A percentile compares a stretch with the other conserved stretches of the same genome.
Conservation (phyloP, 1,140 invertebrate species). For the Brachionus paranguensis region DNA sequence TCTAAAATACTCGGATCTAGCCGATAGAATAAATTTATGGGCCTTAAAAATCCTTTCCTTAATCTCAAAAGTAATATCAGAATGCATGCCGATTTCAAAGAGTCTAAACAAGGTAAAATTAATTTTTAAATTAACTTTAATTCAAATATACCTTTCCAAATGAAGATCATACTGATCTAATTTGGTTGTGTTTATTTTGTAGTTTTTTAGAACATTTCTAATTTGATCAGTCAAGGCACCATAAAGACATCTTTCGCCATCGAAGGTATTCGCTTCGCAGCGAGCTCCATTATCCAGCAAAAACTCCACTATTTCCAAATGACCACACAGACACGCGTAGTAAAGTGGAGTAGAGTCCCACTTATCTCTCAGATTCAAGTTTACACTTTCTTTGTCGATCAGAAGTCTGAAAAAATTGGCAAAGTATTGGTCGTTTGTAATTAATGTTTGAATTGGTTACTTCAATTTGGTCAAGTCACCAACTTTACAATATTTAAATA, state of each 20-base stretch:
- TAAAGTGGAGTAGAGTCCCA: constrained; percentile 62
- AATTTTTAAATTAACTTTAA: not conserved
- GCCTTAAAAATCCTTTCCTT: constrained; percentile 42
- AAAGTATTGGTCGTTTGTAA: not conserved
- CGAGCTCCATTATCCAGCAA: constrained; percentile 58
- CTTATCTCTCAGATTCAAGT: constrained; percentile 58
- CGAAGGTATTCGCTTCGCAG: constrained; percentile 62
- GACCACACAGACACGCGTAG: constrained; percentile 61
- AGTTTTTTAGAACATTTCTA: constrained; percentile 56
- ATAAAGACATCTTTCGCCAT: constrained; percentile 61
- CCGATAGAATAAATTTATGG: constrained; percentile 57
- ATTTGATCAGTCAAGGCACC: constrained; percentile 60
- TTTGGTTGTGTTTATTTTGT: constrained; percentile 55
- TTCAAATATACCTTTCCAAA: constrained; percentile 48
- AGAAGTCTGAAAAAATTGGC: constrained; percentile 48
- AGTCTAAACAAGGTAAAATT: not conserved
- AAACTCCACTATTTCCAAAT: constrained; percentile 58
- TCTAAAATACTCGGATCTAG: constrained; percentile 55
- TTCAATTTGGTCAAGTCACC: constrained; percentile 53
- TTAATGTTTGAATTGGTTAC: constrained; percentile 44
- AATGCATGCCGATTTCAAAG: not conserved
- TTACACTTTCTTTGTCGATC: constrained; percentile 59
- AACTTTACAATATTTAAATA: constrained; percentile 53
- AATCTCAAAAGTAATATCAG: constrained; percentile 18
- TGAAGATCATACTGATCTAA: constrained; percentile 59